Base-by-base conservation (phyloP, 2,888 invertebrate species). In the Conops quadrifasciatus region DNA sequence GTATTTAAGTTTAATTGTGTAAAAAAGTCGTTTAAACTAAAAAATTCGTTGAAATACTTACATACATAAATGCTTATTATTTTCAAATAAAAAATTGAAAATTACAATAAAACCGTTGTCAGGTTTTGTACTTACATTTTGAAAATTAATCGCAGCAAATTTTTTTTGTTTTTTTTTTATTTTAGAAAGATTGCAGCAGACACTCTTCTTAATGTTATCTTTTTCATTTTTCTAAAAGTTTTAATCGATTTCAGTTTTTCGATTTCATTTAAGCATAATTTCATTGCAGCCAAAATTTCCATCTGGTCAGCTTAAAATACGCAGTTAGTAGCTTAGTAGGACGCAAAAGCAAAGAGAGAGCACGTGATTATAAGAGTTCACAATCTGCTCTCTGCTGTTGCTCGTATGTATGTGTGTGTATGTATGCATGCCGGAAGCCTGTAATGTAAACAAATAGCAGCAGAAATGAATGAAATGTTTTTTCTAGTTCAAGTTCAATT, bases 401-500 rank as follows among this genome's bases (percentile, higher is more conserved):
- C 59, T 26, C 47, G 30, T 24, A 58, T 19, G 11, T 16, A 56
- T n/a, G 9, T 21, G 21, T 36, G 43, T 66, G n/a, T 36, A 36
- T 36, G 9, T 36, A 49, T 26, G 28, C 26, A 53, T 58, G 26
- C 5, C 11, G 16, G 13, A 26, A 62, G 49, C 60, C 36, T 60
- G 49, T 49, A 62, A 36, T 51, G 60, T 62, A 62, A 68, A 68
- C 49, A 68, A 62, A 24, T 28, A 21, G 24, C 58, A 28, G n/a
- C 5, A 58, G 26, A 58, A 16, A 30, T 64, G 70, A 70, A 70
- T 64, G 70, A 49, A 63, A 64, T 19, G 21, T 70, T 68, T 63
- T 68, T 58, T 70, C 70, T 64, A 64, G 70, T 70, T 70, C 70
- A 70, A 70, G 70, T 70, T 70, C 70, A 70, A 64, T 64, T 56